Conservation (phyloP, 2,797 vertebrate genomes). For the Sebastes wilsoni region DNA sequence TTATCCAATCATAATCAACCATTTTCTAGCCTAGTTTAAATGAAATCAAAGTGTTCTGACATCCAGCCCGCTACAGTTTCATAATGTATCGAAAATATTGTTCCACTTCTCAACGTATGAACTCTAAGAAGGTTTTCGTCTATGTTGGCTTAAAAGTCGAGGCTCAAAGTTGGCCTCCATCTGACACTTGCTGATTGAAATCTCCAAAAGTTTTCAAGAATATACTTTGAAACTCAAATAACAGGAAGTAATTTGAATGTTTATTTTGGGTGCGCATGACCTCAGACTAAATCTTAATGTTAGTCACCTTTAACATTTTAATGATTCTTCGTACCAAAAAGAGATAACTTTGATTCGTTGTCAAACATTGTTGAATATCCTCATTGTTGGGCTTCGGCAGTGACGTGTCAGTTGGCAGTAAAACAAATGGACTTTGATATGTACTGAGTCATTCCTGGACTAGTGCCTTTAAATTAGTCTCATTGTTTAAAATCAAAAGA, state of each 20-base stretch:
- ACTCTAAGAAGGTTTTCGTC: not conserved
- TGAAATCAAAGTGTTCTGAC: too few relatives aligned
- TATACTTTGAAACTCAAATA: not conserved
- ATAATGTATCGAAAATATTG: too few relatives aligned
- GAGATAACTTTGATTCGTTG: not conserved
- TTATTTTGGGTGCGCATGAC: not conserved
- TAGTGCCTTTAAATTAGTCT: not conserved
- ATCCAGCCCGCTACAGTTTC: too few relatives aligned
- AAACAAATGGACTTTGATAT: not conserved
- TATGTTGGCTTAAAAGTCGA: not conserved
- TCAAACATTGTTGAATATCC: conserved; percentile 8
- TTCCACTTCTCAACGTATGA: too few relatives aligned
- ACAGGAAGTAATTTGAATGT: not conserved
- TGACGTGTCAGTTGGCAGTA: not conserved
- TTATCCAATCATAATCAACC: too few relatives aligned
- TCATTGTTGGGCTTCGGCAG: not conserved
- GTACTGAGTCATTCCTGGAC: conserved; percentile 6
- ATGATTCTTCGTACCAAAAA: not conserved
- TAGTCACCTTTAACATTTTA: not conserved
- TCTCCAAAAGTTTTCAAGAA: not conserved
- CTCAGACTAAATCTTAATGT: not conserved
- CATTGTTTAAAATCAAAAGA: not conserved
- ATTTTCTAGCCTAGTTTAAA: too few relatives aligned
- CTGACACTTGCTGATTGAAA: not conserved
- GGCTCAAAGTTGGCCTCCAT: not conserved